Percentiles rank a stretch among this genome's conserved stretches.
Conservation (phyloP, 2,113 vertebrate species). For the Notarius lentiginosus region DNA sequence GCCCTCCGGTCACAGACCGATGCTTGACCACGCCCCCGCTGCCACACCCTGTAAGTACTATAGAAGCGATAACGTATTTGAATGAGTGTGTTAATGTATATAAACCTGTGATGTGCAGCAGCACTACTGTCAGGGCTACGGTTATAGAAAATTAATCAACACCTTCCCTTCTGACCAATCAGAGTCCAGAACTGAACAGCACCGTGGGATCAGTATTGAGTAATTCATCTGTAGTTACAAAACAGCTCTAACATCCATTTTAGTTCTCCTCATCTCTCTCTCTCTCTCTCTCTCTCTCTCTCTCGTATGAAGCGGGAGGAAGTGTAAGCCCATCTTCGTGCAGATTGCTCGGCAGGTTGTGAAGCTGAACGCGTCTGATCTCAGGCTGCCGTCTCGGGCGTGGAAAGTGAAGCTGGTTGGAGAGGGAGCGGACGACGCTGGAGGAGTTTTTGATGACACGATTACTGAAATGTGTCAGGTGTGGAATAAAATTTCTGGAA, state of each 20-base stretch:
- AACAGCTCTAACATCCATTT: neutral
- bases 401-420: slow-evolving; percentile 82
- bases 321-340: slow-evolving; percentile 80
- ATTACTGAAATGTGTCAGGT: slow-evolving; percentile 84
- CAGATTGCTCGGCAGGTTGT: slow-evolving; percentile 80
- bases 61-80: neutral
- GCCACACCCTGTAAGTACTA: too few species aligned
- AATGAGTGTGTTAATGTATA: too few species aligned
- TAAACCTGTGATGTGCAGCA: too few species aligned
- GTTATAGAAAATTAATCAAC: too few species aligned
- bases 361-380: slow-evolving; percentile 75
- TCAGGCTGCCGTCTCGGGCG: slow-evolving; percentile 76
- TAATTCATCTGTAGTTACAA: neutral
- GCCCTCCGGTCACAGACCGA: too few species aligned
- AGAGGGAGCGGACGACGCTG: slow-evolving; percentile 78
- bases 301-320: slow-evolving; percentile 68
- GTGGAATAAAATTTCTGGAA: slow-evolving; percentile 1
- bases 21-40: too few species aligned
- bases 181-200: too few species aligned
- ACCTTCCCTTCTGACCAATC: too few species aligned
- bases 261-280: neutral
- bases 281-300: neutral
- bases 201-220: too few species aligned
- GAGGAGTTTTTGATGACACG: slow-evolving; percentile 81
- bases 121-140: too few species aligned